Evolutionary conservation across 2,797 vertebrate species (phyloP).

Genomic region (Graptemys geographica): DNA sequence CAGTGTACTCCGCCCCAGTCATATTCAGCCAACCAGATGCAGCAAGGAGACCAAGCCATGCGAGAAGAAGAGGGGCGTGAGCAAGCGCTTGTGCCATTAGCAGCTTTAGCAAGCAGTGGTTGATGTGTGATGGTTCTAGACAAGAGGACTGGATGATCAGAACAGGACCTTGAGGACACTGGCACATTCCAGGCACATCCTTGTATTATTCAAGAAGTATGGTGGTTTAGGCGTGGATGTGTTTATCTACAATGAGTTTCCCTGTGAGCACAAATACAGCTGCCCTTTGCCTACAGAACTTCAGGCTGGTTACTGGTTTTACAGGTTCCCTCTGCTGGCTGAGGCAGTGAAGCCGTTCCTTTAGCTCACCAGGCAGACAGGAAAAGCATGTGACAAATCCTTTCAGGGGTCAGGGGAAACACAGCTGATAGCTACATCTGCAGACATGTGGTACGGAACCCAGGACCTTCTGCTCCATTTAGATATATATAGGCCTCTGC

Average conservation of each 20-base stretch:
- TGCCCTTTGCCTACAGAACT: not conserved
- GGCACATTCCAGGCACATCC: not conserved
- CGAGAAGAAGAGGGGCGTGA: not conserved
- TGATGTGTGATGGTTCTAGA: not conserved
- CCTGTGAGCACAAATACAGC: not conserved
- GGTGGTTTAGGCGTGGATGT: not conserved
- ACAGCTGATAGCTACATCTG: not conserved
- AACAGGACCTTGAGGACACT: not conserved
- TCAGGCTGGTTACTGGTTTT: not conserved
- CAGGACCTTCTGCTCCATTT: not conserved
- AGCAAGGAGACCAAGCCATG: not conserved
- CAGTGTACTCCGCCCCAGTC: not conserved
- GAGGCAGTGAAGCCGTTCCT: not conserved
- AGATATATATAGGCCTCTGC: not conserved
- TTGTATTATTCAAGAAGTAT: not conserved
- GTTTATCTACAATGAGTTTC: not conserved
- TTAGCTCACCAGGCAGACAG: not conserved
- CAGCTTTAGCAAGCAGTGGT: not conserved
- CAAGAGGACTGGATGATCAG: not conserved
- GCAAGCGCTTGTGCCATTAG: not conserved
- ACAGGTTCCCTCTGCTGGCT: not conserved
- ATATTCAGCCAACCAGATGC: not conserved
- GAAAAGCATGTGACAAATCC: not conserved
- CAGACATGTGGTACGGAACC: not conserved
- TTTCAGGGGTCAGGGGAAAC: not conserved